Evolutionary conservation across 1,140 invertebrate species (phyloP), one percentile per base, ranked within the genome.

Genomic region (Eumeta japonica): DNA sequence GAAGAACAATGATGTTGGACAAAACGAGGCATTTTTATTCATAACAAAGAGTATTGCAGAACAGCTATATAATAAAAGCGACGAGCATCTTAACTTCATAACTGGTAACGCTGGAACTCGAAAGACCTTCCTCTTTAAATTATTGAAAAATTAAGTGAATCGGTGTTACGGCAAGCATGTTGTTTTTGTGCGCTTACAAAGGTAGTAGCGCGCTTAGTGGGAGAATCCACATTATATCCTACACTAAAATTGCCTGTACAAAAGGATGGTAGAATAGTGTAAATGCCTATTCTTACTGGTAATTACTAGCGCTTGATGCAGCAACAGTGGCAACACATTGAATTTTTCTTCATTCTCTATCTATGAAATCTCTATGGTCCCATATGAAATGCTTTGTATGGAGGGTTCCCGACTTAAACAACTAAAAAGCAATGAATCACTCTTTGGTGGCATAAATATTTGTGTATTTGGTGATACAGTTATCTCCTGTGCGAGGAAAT

Each of bases 291-390:
- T 29, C 48, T 61, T 10, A 64, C 51, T 34, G 58, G 58, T 37
- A 55, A 66, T 40, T 61, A 56, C 34, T 45, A 68, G 28, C 46
- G 45, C 50, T 35, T 46, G 35, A 57, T 65, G 58, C 41, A 55
- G 12, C 40, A 48, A 41, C 39, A 52, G 44, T 75, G 63, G 63
- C 45, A 51, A 48, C 27, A 70, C 18, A 46, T 59, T 28, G 45
- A 70, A 17, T 73, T 64, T 47, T 42, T 74, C 5, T 60, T 71
- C n/a, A n/a, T n/a, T n/a, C n/a, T n/a, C n/a, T 37, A 61, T 68
- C 12, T 64, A 73, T 41, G 65, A 72, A 62, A 68, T 74, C 45
- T 71, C 55, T 34, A 64, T 65, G 58, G 52, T 66, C 3, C 45
- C 58, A 0, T 64, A 59, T 41, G 47, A 62, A 30, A 68, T 60